phyloP scores from a whole-genome alignment of 2,113 vertebrate genomes.

The Embiotoca jacksoni region DNA sequence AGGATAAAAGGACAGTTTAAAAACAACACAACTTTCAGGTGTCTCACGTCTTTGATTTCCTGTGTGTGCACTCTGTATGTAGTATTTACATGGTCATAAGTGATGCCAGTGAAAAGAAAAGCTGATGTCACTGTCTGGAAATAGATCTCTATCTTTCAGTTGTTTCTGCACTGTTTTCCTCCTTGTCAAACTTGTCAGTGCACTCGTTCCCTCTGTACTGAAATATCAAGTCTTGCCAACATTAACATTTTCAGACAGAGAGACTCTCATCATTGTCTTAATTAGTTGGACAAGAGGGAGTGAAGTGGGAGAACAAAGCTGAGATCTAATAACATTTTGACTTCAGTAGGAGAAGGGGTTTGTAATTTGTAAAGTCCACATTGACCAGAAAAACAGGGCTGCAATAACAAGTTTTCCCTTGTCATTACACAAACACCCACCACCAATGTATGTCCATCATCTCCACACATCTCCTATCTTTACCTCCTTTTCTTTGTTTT shows the following conservation, averaged over 20 bases:
- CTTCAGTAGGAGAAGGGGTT: constrained; percentile 25
- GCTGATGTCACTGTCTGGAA: constrained; percentile 43
- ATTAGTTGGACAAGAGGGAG: constrained; percentile 29
- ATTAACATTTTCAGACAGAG: constrained; percentile 17
- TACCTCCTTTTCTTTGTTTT: constrained; percentile 35
- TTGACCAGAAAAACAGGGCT: constrained; percentile 29
- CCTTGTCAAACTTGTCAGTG: constrained; percentile 53
- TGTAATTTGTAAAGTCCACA: constrained; percentile 54
- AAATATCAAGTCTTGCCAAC: not conserved
- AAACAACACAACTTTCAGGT: constrained; percentile 39
- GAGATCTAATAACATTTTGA: constrained; percentile 32
- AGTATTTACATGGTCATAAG: constrained; percentile 13
- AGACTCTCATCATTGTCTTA: constrained; percentile 34
- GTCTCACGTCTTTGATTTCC: constrained; percentile 22
- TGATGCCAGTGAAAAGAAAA: constrained; percentile 9
- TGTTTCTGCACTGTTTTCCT: constrained; percentile 11
- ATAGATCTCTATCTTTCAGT: constrained; percentile 45
- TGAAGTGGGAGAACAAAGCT: constrained; percentile 47
- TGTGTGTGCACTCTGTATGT: not conserved
- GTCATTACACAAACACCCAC: constrained; percentile 66
- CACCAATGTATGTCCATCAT: constrained; percentile 37
- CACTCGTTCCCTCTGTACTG: constrained; percentile 9
- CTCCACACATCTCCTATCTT: constrained; percentile 30
- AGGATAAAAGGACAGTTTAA: constrained; percentile 56
- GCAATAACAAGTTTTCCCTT: constrained; percentile 43